Conservation (phyloP, 2,888 invertebrate genomes). For the Standfussiana lucernea region DNA sequence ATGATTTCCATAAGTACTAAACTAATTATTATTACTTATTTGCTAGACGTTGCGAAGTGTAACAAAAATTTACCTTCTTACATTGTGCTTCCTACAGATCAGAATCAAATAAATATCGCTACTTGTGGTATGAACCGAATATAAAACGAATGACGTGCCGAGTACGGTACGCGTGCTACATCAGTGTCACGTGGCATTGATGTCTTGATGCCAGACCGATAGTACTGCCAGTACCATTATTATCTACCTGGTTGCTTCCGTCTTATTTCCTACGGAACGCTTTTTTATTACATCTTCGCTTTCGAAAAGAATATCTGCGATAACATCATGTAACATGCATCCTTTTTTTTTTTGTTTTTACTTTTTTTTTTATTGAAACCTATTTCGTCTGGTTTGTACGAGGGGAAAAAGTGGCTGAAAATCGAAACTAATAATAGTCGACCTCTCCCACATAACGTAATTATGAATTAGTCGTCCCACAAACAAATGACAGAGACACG, state of each 20-base stretch:
- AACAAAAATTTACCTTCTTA: not conserved
- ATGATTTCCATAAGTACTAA: not conserved
- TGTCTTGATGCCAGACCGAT: not conserved
- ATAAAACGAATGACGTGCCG: not conserved
- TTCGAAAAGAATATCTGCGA: not conserved
- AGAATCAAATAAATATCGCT: not conserved
- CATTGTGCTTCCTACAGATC: not conserved
- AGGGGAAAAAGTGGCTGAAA: not conserved
- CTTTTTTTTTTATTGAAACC: not conserved
- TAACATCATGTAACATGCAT: not conserved
- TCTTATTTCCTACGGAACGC: not conserved
- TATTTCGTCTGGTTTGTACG: not conserved
- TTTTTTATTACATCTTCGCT: not conserved
- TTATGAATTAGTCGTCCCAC: slow-evolving; percentile 25
- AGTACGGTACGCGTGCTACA: not conserved
- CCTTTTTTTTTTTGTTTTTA: not conserved
- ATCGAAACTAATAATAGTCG: not conserved
- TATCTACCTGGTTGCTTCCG: not conserved
- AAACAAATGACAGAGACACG: not conserved
- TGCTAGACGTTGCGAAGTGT: not conserved
- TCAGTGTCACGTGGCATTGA: not conserved
- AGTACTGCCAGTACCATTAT: not conserved
- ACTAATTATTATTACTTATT: too few relatives aligned
- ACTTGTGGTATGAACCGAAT: not conserved
- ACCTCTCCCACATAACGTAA: not conserved